These are phyloP conservation scores for Aquatica leii DNA, from an alignment of 2,888 invertebrate species.

Conservation along the genomic window DNA sequence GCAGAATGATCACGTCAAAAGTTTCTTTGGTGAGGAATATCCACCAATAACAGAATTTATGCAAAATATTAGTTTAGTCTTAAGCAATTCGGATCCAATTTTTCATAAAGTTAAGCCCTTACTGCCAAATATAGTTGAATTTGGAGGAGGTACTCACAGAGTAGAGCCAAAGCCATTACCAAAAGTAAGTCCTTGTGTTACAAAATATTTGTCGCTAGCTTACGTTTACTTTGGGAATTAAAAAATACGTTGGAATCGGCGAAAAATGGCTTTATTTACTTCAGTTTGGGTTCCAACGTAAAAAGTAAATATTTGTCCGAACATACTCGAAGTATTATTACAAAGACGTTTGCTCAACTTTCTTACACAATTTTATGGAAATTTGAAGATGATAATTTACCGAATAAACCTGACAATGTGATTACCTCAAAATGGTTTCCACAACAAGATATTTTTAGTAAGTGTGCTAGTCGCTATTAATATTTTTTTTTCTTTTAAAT, in stretches of 20 bases:
- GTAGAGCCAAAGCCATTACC: conserved; percentile 43
- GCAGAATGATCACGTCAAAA: conserved; percentile 12
- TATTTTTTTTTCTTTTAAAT: too few relatives aligned
- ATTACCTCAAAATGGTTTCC: conserved; percentile 58
- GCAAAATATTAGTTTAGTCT: conserved; percentile 51
- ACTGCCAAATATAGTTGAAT: conserved; percentile 50
- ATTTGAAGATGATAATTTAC: conserved; percentile 53
- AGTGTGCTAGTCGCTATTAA: too few relatives aligned
- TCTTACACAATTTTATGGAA: conserved; percentile 61
- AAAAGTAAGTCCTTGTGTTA: not conserved
- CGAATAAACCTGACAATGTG: conserved; percentile 56
- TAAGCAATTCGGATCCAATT: conserved; percentile 52
- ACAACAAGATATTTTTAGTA: conserved; percentile 57
- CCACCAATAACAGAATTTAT: conserved; percentile 46
- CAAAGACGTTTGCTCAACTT: conserved; percentile 55
- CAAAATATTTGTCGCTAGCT: too few relatives aligned
- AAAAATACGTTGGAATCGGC: not conserved
- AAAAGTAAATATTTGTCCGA: conserved; percentile 33
- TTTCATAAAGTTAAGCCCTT: conserved; percentile 50
- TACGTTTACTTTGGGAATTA: too few relatives aligned
- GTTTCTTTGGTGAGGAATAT: conserved; percentile 49
- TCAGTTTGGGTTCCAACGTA: conserved; percentile 22
- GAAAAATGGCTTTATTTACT: conserved; percentile 40
- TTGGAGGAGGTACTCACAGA: conserved; percentile 48
- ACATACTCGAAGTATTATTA: conserved; percentile 49